These are phyloP conservation scores for Drosophila bipectinata DNA, from an alignment of 1,140 invertebrate species.

Conservation along the genomic window DNA sequence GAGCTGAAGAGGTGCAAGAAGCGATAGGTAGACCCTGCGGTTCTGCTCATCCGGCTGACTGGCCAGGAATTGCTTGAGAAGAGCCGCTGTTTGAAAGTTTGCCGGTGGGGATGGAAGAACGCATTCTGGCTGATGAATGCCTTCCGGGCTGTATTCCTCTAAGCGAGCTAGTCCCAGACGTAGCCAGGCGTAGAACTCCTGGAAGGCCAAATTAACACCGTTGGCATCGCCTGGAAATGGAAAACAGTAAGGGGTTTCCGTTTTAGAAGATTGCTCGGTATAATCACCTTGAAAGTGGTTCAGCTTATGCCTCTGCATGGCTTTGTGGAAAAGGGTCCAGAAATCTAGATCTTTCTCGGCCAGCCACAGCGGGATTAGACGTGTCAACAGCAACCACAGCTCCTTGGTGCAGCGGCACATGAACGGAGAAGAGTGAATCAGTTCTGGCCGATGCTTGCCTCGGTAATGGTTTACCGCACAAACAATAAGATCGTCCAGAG, in stretches of 20 bases:
- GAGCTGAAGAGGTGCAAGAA: conserved; percentile 64
- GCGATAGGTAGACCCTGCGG: conserved; percentile 60
- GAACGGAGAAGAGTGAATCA: conserved; percentile 68
- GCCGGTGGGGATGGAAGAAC: neutral
- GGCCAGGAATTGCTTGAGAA: conserved; percentile 63
- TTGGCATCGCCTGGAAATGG: conserved; percentile 11
- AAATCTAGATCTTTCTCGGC: conserved; percentile 38
- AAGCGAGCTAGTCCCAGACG: conserved; percentile 49
- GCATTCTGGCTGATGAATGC: conserved; percentile 1
- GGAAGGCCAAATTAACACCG: conserved; percentile 17
- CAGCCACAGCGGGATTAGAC: conserved; percentile 24
- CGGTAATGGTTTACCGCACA: conserved; percentile 58
- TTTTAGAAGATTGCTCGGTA: no score
- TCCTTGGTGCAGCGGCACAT: conserved; percentile 78
- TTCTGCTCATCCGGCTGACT: conserved; percentile 73
- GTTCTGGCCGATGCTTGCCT: conserved; percentile 56
- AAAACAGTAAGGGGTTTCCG: neutral
- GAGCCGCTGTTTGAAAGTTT: conserved; percentile 25
- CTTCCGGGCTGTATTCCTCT: conserved; percentile 8
- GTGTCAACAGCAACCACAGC: conserved; percentile 63
- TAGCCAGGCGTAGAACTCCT: conserved; percentile 67
- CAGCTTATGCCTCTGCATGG: conserved; percentile 56
- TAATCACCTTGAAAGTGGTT: conserved; percentile 22
- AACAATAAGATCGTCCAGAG: conserved; percentile 60
- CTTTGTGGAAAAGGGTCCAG: conserved; percentile 66